Base-by-base conservation (phyloP, 2,113 vertebrate species). In the Dendropsophus ebraccatus region DNA sequence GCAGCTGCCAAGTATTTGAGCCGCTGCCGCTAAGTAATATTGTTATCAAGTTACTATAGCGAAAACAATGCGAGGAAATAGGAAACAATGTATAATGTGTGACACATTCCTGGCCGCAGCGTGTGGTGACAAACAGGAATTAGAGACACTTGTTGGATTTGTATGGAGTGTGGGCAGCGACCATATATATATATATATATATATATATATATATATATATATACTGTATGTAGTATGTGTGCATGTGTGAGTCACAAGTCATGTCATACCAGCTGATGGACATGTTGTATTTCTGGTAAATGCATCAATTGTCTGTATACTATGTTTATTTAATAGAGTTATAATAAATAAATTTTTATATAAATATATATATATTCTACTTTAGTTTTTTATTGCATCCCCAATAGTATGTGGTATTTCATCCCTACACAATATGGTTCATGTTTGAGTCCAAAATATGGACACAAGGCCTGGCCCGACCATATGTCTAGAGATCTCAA, bases 261-360 rank as follows among this genome's bases (percentile, higher is more conserved):
- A 17, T 69, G 65, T 77, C 16, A 28, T 54, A 50, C 25, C 30
- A 9, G 13, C 35, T 25, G 30, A 65, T 35, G 75, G 19, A 77
- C 8, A 54, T 25, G 30, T 82, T 69, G 62, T 82, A 82, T 82
- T 82, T 70, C 81, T 82, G 81, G 81, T 35, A 82, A 82, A 82
- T 82, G 30, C 81, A 82, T 70, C 28, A 1, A 32, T 35, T 21
- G 7, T 82, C n/a, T 82, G 62, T 82, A 41, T 41, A 41, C 41
- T 41, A 41, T 41, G 8, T 8, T 41, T 41, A 41, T 5, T 41
- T 5, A 41, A 41, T n/a, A 41, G 8, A 41, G 3, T 41, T 41
- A n/a, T 41, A 41, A 41, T 41, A 41, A 41, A 41, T n/a, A 41
- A 41, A 41, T 41, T 41, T 41, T 41, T 60, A 65, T 65, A 65